Evolutionary conservation across 2,113 vertebrate species (phyloP).

Genomic region (Anhinga anhinga): DNA sequence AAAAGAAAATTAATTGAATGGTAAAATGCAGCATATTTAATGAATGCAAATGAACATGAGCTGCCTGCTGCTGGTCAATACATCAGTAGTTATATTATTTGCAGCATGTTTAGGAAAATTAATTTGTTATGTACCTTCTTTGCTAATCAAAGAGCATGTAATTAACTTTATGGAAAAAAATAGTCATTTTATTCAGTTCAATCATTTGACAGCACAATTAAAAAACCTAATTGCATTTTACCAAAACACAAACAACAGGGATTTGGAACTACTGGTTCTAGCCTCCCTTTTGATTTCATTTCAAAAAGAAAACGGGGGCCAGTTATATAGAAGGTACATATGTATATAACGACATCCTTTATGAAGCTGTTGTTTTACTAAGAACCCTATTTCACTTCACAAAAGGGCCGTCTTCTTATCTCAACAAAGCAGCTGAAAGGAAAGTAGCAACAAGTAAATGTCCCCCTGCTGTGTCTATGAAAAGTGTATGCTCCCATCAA

Average conservation of each 20-base stretch:
- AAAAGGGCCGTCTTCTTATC: slow-evolving; percentile 18
- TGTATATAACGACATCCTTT: not conserved
- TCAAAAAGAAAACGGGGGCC: slow-evolving; percentile 27
- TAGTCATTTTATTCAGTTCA: not conserved
- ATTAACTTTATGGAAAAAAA: not conserved
- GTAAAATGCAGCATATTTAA: not conserved
- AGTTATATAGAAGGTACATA: not conserved
- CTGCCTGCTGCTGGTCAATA: not conserved
- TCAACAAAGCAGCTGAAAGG: slow-evolving; percentile 12
- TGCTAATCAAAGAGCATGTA: not conserved
- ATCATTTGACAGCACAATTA: not conserved
- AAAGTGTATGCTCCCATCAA: not conserved
- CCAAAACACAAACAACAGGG: not conserved
- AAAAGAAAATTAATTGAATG: not conserved
- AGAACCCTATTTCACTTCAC: not conserved
- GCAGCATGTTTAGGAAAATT: not conserved
- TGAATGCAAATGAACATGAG: not conserved
- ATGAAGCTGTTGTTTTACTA: slow-evolving; percentile 1
- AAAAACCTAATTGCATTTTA: not conserved
- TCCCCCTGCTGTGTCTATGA: not conserved
- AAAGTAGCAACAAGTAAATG: not conserved
- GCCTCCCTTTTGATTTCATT: slow-evolving; percentile 3
- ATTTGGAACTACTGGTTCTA: not conserved
- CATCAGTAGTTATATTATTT: not conserved
- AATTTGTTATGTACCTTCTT: not conserved